Evolutionary conservation across 2,797 vertebrate genomes (phyloP).

Genomic region (Hephaestus fuliginosus): DNA sequence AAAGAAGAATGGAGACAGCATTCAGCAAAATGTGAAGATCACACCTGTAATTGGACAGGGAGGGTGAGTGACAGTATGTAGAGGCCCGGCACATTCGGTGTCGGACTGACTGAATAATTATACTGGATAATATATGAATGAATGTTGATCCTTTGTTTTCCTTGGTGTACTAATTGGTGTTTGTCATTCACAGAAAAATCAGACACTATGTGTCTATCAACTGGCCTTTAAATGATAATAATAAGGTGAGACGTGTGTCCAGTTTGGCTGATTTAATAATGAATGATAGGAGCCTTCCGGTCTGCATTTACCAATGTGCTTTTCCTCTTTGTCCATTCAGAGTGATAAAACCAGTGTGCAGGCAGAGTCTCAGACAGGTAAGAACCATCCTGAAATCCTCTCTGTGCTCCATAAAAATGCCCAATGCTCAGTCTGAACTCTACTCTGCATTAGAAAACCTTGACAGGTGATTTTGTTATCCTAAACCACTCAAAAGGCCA

Average conservation of each 20-base stretch:
- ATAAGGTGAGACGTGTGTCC: constrained; percentile 88
- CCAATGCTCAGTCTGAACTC: not conserved
- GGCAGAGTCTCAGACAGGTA: constrained; percentile 95
- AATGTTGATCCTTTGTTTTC: not conserved
- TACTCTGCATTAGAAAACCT: not conserved
- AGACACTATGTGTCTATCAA: constrained; percentile 99
- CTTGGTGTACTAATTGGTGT: constrained; percentile 28
- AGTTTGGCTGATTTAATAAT: constrained; percentile 32
- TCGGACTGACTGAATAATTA: not conserved
- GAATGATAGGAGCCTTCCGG: constrained; percentile 1
- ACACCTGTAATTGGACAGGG: constrained; percentile 97
- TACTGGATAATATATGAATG: not conserved
- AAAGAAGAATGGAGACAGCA: constrained; percentile 96
- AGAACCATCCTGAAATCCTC: constrained; percentile 28
- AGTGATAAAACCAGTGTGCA: constrained; percentile 92
- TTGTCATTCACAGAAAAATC: constrained; percentile 92
- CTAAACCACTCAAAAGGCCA: not conserved
- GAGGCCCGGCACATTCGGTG: not conserved
- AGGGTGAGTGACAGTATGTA: constrained; percentile 89
- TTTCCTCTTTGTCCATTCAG: constrained; percentile 74
- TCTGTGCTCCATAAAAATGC: not conserved
- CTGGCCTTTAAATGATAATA: constrained; percentile 95
- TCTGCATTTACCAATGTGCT: constrained; percentile 58
- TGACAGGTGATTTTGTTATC: constrained; percentile 13
- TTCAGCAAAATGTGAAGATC: constrained; percentile 99